phyloP scores from a whole-genome alignment of 2,797 vertebrate species.

The Poeciliopsis turneri region DNA sequence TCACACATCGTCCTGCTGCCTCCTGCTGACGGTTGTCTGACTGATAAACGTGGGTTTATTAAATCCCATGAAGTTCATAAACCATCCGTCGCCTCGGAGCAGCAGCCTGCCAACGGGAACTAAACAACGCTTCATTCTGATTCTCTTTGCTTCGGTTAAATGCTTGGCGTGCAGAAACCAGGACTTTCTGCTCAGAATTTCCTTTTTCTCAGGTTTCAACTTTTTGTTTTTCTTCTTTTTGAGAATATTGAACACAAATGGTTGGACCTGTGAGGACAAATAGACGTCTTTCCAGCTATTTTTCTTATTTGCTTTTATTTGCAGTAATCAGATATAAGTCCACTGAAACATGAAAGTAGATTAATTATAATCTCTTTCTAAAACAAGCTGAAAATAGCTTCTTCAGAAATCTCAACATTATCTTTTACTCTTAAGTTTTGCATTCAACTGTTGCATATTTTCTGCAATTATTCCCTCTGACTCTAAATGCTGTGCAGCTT shows the following conservation, averaged over 20 bases:
- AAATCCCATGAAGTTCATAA: not conserved
- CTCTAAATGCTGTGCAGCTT: too few species aligned
- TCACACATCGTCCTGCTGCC: not conserved
- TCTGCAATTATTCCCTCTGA: not conserved
- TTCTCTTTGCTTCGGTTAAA: not conserved
- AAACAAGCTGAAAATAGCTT: not conserved
- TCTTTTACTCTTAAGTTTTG: too few species aligned
- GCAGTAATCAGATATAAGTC: not conserved
- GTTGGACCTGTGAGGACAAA: not conserved
- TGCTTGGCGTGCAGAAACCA: not conserved
- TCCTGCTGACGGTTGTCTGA: constrained; percentile 7
- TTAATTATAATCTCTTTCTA: not conserved
- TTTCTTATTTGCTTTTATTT: not conserved
- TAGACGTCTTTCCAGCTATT: not conserved
- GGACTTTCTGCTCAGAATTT: constrained; percentile 2
- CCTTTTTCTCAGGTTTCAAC: not conserved
- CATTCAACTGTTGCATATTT: not conserved
- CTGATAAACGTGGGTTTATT: constrained; percentile 4
- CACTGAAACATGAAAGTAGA: not conserved
- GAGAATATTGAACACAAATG: not conserved
- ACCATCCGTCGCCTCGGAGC: not conserved
- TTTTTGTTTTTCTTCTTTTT: not conserved
- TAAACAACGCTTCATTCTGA: not conserved
- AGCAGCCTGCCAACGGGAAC: not conserved
- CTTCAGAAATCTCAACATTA: not conserved